These are phyloP conservation scores for Otus scops DNA, from an alignment of 2,797 vertebrate genomes.

Conservation along the genomic window DNA sequence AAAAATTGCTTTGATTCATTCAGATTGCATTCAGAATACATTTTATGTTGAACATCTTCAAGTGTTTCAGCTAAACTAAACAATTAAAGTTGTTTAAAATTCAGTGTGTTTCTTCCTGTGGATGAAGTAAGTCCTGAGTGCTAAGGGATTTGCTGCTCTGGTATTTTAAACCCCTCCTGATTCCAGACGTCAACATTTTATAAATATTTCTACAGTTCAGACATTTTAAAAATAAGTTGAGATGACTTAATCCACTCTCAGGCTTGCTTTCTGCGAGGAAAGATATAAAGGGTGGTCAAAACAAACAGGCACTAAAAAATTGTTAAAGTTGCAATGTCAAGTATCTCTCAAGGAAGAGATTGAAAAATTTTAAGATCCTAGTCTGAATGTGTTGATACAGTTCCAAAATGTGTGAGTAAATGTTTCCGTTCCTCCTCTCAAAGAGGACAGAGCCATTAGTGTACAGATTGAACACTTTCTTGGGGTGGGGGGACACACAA, in stretches of 20 bases:
- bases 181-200: conserved; percentile 48
- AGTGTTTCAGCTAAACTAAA: conserved; percentile 5
- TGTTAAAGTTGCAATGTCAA: neutral
- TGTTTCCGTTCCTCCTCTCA: neutral
- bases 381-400: neutral
- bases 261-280: conserved; percentile 21
- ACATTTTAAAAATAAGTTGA: conserved; percentile 36
- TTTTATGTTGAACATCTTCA: neutral
- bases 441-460: neutral
- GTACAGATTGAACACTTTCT: neutral
- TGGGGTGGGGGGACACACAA: fast-evolving
- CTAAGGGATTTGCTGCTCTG: conserved; percentile 47
- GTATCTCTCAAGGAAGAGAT: neutral
- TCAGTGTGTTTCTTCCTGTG: neutral
- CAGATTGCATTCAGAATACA: neutral
- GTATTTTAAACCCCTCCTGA: conserved; percentile 61
- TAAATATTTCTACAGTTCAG: conserved; percentile 58
- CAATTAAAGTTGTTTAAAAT: neutral
- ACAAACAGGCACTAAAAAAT: neutral
- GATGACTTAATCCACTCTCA: conserved; percentile 31
- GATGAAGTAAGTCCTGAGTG: neutral
- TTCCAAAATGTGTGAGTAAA: neutral
- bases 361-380: neutral
- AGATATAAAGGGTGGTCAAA: conserved; percentile 13
- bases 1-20: neutral